phyloP scores from a whole-genome alignment of 1,140 invertebrate genomes.

The Lordiphosa mommai region DNA sequence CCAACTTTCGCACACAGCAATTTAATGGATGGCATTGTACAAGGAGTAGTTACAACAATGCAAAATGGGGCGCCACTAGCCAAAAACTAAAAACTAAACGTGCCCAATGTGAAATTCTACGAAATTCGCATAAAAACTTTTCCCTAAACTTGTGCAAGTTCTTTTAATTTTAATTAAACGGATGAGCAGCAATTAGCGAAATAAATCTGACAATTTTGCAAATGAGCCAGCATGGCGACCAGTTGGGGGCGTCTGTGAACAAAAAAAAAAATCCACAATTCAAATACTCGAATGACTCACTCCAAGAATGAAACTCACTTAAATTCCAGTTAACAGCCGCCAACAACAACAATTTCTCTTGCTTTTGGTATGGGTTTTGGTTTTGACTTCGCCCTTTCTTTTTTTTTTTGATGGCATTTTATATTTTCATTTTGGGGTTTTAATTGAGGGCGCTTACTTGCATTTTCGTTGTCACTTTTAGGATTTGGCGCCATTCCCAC shows the following conservation, averaged over 20 bases:
- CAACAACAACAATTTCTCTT: constrained; percentile 29
- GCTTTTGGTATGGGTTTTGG: constrained; percentile 29
- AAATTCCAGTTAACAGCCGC: constrained; percentile 43
- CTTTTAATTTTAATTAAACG: constrained; percentile 77
- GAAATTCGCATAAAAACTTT: constrained; percentile 48
- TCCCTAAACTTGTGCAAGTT: constrained; percentile 60
- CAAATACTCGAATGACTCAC: constrained; percentile 29
- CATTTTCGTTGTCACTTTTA: constrained; percentile 72
- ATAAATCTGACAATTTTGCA: constrained; percentile 75
- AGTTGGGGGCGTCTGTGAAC: neutral
- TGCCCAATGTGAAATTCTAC: constrained; percentile 60
- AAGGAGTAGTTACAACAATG: constrained; percentile 23
- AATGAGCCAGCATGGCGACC: constrained; percentile 55
- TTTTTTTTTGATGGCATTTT: constrained; percentile 56
- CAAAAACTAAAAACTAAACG: constrained; percentile 35
- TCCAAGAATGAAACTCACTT: constrained; percentile 35
- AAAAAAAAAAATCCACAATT: constrained; percentile 29
- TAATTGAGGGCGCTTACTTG: constrained; percentile 72
- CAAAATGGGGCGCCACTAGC: neutral
- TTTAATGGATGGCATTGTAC: constrained; percentile 40
- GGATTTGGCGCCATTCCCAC: constrained; percentile 26
- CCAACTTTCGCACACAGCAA: constrained; percentile 29
- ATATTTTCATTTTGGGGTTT: constrained; percentile 70
- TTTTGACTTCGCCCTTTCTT: constrained; percentile 26
- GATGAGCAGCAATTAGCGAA: constrained; percentile 77